These are phyloP conservation scores for Diaprepes abbreviatus DNA, from an alignment of 2,888 invertebrate genomes.

Conservation along the genomic window DNA sequence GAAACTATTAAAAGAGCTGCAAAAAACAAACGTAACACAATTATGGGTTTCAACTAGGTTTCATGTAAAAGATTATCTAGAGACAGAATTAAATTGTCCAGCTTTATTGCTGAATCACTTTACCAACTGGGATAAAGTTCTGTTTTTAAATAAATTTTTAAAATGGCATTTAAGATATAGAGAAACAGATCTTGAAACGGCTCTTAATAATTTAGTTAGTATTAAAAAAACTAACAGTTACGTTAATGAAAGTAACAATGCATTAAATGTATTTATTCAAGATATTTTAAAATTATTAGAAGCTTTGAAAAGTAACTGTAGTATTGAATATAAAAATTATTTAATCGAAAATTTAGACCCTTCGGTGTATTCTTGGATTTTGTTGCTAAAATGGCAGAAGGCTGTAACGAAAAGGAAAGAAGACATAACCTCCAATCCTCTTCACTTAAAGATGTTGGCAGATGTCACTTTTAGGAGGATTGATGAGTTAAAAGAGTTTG, in stretches of 20 bases:
- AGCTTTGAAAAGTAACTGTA: neutral
- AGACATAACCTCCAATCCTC: neutral
- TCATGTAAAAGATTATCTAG: neutral
- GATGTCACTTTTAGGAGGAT: neutral
- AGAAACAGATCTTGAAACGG: neutral
- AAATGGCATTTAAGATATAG: slow-evolving; percentile 1
- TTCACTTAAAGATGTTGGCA: neutral
- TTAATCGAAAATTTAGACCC: neutral
- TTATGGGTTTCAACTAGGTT: neutral
- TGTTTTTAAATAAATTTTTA: neutral
- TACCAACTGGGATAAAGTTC: neutral
- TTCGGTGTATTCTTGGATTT: neutral
- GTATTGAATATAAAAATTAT: neutral
- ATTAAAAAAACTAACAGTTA: neutral
- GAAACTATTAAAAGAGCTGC: neutral
- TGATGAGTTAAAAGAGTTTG: neutral
- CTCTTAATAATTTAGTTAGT: neutral
- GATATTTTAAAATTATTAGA: slow-evolving; percentile 1
- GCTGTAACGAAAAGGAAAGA: neutral
- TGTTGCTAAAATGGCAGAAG: neutral
- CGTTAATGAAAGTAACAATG: neutral
- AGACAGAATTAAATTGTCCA: neutral
- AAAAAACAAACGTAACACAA: neutral
- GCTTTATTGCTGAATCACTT: neutral
- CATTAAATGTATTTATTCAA: neutral